Base-by-base conservation (phyloP, 2,113 vertebrate species). In the Alosa alosa region DNA sequence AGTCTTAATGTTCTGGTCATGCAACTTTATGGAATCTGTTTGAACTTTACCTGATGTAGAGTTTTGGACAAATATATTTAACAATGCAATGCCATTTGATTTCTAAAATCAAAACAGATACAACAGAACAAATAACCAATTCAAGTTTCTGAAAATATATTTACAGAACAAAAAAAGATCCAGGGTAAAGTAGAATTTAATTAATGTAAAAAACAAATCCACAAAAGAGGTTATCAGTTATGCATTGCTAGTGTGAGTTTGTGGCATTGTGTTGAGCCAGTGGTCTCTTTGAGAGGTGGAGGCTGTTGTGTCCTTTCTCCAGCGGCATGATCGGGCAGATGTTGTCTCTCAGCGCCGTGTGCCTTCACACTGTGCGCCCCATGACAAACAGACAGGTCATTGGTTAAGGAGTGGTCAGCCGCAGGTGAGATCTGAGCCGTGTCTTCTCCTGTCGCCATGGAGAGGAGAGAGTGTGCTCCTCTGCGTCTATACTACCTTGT, bases 331-430 rank as follows among this genome's bases (percentile, higher is more conserved):
- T 75, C 86, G n/a, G 87, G 89, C 90, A 91, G 88, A 88, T 86
- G 86, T 60, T 85, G 84, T 83, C 78, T 64, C 85, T 82, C 75
- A 52, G 52, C 81, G 49, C 22, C 18, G 81, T 72, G 86, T 88
- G 31, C 68, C 83, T 82, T 84, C 85, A 86, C 83, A 84, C 85
- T 83, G 84, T 52, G 86, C 64, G 72, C 83, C 83, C 86, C 81
- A 46, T 86, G 89, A 88, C 89, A 82, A 75, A 47, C 85, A 88
- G 83, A 84, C 85, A 89, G 85, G 86, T 89, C 88, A 89, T 91
- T 91, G 93, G 92, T 93, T 91, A 91, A 89, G 84, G 85, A 89
- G 89, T 84, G 90, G 88, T 90, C 86, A 86, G 88, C 92, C 90
- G 92, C 88, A 93, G 90, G 90, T 90, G 89, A 88, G 88, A 90